Evolutionary conservation across 2,888 invertebrate genomes (phyloP).

Genomic region (Hanleya hanleyi): DNA sequence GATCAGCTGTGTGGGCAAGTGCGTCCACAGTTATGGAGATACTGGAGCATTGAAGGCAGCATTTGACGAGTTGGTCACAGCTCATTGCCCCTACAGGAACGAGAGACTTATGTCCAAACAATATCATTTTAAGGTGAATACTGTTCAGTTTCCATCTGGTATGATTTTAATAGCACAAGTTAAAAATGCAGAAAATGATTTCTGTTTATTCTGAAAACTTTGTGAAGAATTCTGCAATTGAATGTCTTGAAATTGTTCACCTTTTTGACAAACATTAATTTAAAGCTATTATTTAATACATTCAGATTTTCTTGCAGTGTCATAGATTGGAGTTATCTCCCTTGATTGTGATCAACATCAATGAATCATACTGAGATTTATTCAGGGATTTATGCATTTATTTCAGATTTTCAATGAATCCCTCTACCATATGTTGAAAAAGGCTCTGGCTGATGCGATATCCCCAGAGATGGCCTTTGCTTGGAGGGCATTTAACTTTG

Average conservation of each 20-base stretch:
- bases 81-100: constrained; percentile 68
- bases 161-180: too few relatives aligned
- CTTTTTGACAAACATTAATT: too few relatives aligned
- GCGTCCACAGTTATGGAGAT: constrained; percentile 64
- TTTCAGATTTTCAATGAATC: constrained; percentile 70
- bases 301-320: too few relatives aligned
- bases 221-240: too few relatives aligned
- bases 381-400: too few relatives aligned
- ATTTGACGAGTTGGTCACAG: constrained; percentile 58
- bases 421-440: constrained; percentile 63
- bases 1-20: constrained; percentile 66
- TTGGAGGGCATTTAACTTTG: constrained; percentile 70
- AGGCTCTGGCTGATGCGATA: constrained; percentile 61
- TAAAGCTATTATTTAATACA: too few relatives aligned
- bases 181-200: too few relatives aligned
- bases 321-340: too few relatives aligned
- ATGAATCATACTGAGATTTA: too few relatives aligned
- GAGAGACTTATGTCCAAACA: constrained; percentile 64
- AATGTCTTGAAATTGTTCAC: too few relatives aligned
- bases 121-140: constrained; percentile 66
- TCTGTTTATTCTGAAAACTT: too few relatives aligned
- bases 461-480: constrained; percentile 70
- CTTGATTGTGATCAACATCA: too few relatives aligned
- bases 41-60: constrained; percentile 52
- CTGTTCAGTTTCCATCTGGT: not conserved